A percentile compares a stretch with the other conserved stretches of the same genome.
Evolutionary conservation across 2,113 vertebrate species (phyloP).

Genomic region (Callipepla californica): DNA sequence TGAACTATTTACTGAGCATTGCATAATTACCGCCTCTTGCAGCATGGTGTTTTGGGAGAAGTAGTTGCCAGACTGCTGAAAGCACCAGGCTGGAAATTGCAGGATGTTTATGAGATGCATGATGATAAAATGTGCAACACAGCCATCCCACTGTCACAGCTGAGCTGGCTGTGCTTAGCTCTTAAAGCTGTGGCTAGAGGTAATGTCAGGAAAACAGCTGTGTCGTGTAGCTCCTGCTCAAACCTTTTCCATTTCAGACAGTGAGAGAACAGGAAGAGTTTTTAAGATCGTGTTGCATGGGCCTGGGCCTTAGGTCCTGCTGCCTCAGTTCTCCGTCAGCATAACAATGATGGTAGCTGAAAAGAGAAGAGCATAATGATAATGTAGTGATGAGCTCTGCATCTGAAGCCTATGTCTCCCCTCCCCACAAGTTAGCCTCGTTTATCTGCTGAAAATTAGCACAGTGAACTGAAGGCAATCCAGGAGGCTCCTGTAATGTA

Average conservation of each 20-base stretch:
- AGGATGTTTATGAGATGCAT: not conserved
- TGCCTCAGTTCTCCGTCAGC: not conserved
- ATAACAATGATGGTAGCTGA: not conserved
- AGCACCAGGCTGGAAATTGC: not conserved
- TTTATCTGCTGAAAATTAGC: not conserved
- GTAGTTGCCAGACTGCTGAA: not conserved
- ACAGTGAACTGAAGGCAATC: too few relatives aligned
- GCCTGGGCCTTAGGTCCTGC: rapidly evolving
- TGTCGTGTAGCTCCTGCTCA: not conserved
- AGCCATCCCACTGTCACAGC: not conserved
- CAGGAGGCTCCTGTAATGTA: too few relatives aligned
- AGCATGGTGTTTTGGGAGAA: not conserved
- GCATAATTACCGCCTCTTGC: not conserved
- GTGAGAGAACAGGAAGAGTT: not conserved
- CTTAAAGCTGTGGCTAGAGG: not conserved
- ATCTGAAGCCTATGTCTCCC: not conserved
- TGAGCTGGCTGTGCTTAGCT: not conserved
- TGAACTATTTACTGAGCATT: not conserved
- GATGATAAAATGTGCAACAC: not conserved
- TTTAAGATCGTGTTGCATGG: not conserved
- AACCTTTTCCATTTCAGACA: not conserved
- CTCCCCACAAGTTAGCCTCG: not conserved
- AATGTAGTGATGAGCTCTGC: not conserved
- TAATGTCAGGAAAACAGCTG: not conserved
- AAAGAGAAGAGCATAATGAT: not conserved